Base-by-base conservation (phyloP, 2,888 invertebrate genomes). In the Nysson spinosus region DNA sequence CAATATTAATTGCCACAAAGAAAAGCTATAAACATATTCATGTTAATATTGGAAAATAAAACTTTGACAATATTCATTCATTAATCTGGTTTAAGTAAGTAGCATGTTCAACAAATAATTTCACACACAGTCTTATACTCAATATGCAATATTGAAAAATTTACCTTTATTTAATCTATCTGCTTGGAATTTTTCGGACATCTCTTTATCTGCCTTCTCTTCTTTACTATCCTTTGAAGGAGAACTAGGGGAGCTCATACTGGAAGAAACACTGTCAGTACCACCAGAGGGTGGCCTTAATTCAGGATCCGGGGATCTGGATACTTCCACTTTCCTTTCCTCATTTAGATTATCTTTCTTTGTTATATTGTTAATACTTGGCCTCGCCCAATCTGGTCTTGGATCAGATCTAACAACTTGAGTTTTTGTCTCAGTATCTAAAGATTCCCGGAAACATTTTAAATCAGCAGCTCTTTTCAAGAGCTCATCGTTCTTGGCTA, bases 231-330 rank as follows among this genome's bases (percentile, higher is more conserved):
- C 84, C 63, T 85, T 84, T 11, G 85, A 85, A 17, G 84, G 83
- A 30, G 85, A 85, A 75, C 84, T 85, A 9, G 85, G 85, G 24
- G 86, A 85, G 60, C 85, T 86, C 83, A 85, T 84, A 60, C 85
- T 85, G 34, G 85, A 85, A 26, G 83, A 84, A 30, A 83, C 83
- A 63, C 84, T 86, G 49, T 85, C 85, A 2, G 83, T 83, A 49
- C 80, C 80, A 28, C 75, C 79, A 5, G 84, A 83, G 9, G 83
- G 77, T 56, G 84, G 82, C 67, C 84, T 78, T 34, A 84, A 54
- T 52, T 85, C 85, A 14, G 75, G 66, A 57, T 85, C 85, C 22
- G 84, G 85, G 37, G 84, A 84, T 47, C 77, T 83, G 7, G 79
- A 69, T 37, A 72, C 56, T 16, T 84, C 84, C 11, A 34, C 44